phyloP scores from a whole-genome alignment of 1,140 invertebrate genomes.

The Drosophila miranda region DNA sequence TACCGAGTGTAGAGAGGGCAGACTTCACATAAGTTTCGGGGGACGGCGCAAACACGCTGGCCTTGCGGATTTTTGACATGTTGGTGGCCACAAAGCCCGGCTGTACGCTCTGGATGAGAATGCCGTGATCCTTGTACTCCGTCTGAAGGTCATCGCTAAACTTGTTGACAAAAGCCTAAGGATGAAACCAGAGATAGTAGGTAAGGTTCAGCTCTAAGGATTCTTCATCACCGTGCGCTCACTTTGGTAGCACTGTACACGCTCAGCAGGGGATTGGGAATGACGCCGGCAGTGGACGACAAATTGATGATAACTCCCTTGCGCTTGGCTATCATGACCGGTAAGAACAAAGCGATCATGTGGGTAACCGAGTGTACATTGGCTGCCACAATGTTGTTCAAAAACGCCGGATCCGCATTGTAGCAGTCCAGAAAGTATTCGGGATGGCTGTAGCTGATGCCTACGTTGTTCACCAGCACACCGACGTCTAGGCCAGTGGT shows the following conservation, averaged over 20 bases:
- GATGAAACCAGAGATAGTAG: not conserved
- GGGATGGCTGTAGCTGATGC: conserved; percentile 94
- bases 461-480: conserved; percentile 97
- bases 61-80: conserved; percentile 93
- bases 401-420: conserved; percentile 84
- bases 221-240: conserved; percentile 23
- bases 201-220: not conserved
- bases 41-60: conserved; percentile 91
- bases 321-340: conserved; percentile 92
- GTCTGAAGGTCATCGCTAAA: conserved; percentile 90
- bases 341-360: conserved; percentile 93
- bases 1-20: conserved; percentile 90
- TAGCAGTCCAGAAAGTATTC: conserved; percentile 90
- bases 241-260: conserved; percentile 96
- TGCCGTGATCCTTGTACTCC: conserved; percentile 90
- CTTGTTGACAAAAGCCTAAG: conserved; percentile 91
- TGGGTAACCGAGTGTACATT: conserved; percentile 90
- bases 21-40: conserved; percentile 90
- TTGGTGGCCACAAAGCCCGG: conserved; percentile 96
- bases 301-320: conserved; percentile 96
- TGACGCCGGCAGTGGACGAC: conserved; percentile 91
- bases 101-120: conserved; percentile 92
- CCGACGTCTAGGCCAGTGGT: conserved; percentile 93
- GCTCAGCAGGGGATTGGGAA: conserved; percentile 92
- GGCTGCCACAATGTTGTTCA: conserved; percentile 87